Conservation (phyloP, 2,888 invertebrate genomes). For the Trissolcus japonicus region DNA sequence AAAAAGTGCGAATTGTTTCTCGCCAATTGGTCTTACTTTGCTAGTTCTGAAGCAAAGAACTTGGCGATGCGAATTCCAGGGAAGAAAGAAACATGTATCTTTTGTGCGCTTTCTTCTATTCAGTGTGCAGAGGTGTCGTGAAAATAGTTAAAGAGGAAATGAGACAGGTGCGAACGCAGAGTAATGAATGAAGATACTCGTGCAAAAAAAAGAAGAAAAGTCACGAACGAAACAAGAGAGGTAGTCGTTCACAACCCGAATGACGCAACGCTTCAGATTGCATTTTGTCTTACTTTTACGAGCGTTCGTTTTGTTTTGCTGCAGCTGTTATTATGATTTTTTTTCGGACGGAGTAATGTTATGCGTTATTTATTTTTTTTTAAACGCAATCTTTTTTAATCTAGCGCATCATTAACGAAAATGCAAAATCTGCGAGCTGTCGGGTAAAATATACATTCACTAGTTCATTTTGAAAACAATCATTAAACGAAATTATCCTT, state of each 20-base stretch:
- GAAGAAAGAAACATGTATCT: slow-evolving; percentile 53
- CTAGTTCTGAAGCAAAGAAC: slow-evolving; percentile 50
- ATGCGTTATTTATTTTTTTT: slow-evolving; percentile 33
- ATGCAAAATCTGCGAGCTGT: no score
- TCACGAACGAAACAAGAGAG: slow-evolving; percentile 47
- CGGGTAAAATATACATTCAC: no score
- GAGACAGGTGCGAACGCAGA: slow-evolving; percentile 48
- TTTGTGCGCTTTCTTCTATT: slow-evolving; percentile 48
- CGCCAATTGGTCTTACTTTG: slow-evolving; percentile 55
- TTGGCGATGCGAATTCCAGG: slow-evolving; percentile 47
- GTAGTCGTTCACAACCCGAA: slow-evolving; percentile 20
- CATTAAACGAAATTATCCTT: no score
- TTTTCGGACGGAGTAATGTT: slow-evolving; percentile 45
- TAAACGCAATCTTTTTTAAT: slow-evolving; percentile 43
- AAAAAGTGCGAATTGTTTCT: slow-evolving; percentile 57
- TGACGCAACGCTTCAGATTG: slow-evolving; percentile 43
- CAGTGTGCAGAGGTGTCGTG: slow-evolving; percentile 38
- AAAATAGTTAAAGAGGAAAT: slow-evolving; percentile 47
- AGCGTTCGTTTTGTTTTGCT: slow-evolving; percentile 19
- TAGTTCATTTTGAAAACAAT: no score
- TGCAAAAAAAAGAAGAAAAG: slow-evolving; percentile 18
- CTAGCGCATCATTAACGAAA: slow-evolving; percentile 41
- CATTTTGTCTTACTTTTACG: slow-evolving; percentile 31
- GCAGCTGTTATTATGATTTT: slow-evolving; percentile 26
- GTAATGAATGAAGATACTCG: slow-evolving; percentile 55